Conservation (phyloP, 2,113 vertebrate genomes). For the Callionymus lyra region DNA sequence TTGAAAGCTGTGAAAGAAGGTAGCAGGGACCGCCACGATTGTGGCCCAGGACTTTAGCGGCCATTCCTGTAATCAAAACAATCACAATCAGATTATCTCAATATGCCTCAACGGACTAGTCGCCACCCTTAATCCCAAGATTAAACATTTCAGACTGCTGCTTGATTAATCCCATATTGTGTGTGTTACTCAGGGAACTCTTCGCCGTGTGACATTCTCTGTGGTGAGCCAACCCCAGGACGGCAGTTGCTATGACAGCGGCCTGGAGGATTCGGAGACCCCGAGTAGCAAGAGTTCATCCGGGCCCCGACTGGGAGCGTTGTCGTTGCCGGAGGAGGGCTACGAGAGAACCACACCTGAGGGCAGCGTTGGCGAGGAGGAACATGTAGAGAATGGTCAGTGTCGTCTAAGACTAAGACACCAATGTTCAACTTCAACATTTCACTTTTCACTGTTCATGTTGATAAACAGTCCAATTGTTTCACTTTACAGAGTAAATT, state of each 20-base stretch:
- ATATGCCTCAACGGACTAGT: slow-evolving; percentile 46
- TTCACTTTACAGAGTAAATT: too few species aligned
- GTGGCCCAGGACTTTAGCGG: slow-evolving; percentile 38
- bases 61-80: slow-evolving; percentile 51
- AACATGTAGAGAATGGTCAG: slow-evolving; percentile 90
- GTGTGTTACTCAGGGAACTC: slow-evolving; percentile 76
- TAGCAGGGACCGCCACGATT: too few species aligned
- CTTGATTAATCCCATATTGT: slow-evolving; percentile 62
- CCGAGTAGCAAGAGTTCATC: slow-evolving; percentile 95
- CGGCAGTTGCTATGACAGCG: slow-evolving; percentile 89
- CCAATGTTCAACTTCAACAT: slow-evolving; percentile 6
- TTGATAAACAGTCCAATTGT: too few species aligned
- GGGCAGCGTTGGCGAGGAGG: slow-evolving; percentile 95
- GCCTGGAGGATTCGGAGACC: slow-evolving; percentile 92
- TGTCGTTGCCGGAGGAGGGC: slow-evolving; percentile 88
- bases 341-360: slow-evolving; percentile 93
- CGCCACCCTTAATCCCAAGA: slow-evolving; percentile 45
- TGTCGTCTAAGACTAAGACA: slow-evolving; percentile 8
- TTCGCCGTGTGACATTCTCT: slow-evolving; percentile 94
- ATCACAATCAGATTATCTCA: slow-evolving; percentile 52
- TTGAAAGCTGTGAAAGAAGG: too few species aligned
- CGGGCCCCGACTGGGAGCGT: slow-evolving; percentile 83
- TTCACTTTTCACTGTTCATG: background rate
- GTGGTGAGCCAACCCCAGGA: slow-evolving; percentile 91
- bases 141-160: slow-evolving; percentile 49